Base-by-base conservation (phyloP, 2,797 vertebrate species). In the Peromyscus melanophrys region DNA sequence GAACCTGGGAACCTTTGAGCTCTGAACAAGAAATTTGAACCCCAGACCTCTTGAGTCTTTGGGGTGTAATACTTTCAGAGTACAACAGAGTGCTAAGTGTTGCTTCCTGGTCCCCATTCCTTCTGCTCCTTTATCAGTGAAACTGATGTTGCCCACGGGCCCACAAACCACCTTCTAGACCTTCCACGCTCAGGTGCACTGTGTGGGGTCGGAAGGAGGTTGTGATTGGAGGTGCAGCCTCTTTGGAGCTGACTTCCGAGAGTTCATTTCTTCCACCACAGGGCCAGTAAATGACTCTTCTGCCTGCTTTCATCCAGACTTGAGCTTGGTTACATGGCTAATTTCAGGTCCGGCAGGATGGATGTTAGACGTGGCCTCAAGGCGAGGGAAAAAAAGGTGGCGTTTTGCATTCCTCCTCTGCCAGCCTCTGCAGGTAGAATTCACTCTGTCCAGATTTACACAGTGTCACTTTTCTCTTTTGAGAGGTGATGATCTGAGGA, bases 401-500 rank as follows among this genome's bases (percentile, higher is more conserved):
- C n/a, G 21, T 96, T 97, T 98, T 78, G 34, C 85, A 83, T 93
- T 12, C 14, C 78, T 4, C 0, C 92, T 96, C 40, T 96, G 93
- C 96, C 96, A 97, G 95, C 88, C 73, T 65, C 89, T 98, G 84
- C 96, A 82, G 96, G 52, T 37, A 80, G 95, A 61, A 92, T 93
- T 97, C 96, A 61, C 95, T 73, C 82, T 87, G 67, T 97, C 87
- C 96, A 96, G 95, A 90, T 94, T 98, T 93, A 11, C 91, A 84
- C 34, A 59, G 67, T 97, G 96, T 97, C 29, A 23, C 96, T 98
- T 89, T 97, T 71, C 87, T 92, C 65, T 91, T 96, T 97, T 96
- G 80, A 92, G 98, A 98, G 96, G 80, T 96, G 97, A 97, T 98
- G 94, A 96, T 78, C 46, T 16, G 94, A 90, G 90, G 96, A 94